Evolutionary conservation across 2,113 vertebrate genomes (phyloP).

Genomic region (Psittacara wagleri): DNA sequence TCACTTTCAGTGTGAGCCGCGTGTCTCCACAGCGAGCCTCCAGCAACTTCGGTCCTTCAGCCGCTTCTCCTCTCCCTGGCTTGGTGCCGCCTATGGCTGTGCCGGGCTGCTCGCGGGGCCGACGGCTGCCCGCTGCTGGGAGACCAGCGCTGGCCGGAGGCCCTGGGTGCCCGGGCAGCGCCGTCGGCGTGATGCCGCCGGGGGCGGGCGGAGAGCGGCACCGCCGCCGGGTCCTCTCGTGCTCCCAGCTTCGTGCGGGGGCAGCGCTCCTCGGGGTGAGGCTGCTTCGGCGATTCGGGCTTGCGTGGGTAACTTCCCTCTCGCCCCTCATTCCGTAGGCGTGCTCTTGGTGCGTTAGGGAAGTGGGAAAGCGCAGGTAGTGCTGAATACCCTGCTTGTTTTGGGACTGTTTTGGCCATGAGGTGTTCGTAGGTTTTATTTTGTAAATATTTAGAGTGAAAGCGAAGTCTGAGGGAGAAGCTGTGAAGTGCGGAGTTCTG

Average conservation of each 20-base stretch:
- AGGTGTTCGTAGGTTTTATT: conserved; percentile 22
- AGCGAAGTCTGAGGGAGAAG: conserved; percentile 53
- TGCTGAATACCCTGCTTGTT: background rate
- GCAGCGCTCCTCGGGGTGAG: background rate
- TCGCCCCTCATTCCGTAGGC: background rate
- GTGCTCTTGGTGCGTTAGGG: background rate
- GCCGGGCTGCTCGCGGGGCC: background rate
- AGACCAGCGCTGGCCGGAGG: background rate
- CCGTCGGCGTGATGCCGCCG: background rate
- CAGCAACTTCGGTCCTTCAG: background rate
- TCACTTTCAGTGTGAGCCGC: background rate
- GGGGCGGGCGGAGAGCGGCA: background rate
- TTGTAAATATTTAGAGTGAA: conserved; percentile 13
- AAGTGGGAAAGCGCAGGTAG: background rate
- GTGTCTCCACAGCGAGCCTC: background rate
- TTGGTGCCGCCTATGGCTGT: background rate
- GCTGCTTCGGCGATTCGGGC: background rate
- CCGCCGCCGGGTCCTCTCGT: background rate
- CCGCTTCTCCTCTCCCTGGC: background rate
- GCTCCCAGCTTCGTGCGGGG: background rate
- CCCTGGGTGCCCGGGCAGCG: background rate
- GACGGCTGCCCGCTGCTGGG: background rate
- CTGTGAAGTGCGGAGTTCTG: conserved; percentile 50
- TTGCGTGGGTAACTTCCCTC: background rate
- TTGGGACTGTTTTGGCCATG: background rate